phyloP scores from a whole-genome alignment of 2,888 invertebrate species.

The Homarus gammarus region DNA sequence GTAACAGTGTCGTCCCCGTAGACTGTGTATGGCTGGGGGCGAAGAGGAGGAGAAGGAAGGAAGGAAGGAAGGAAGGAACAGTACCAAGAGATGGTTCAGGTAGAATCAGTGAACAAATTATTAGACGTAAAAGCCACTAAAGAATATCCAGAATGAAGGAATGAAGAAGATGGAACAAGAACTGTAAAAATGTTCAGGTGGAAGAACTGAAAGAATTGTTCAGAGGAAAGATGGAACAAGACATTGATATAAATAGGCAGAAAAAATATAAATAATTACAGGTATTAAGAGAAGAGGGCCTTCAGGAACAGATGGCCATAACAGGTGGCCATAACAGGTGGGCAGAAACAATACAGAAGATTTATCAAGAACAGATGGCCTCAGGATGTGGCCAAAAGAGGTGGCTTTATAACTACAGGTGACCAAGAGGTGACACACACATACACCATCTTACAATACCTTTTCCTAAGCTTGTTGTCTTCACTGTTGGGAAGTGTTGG shows the following conservation, averaged over 20 bases:
- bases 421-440: background rate
- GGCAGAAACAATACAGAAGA: too few relatives aligned
- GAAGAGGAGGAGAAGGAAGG: background rate
- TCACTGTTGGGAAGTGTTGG: slow-evolving; percentile 30
- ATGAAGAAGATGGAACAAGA: too few relatives aligned
- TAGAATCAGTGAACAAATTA: background rate
- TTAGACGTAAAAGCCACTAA: too few relatives aligned
- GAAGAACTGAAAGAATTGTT: background rate
- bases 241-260: too few relatives aligned
- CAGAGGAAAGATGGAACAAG: too few relatives aligned
- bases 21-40: background rate
- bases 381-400: background rate
- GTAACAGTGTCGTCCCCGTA: background rate
- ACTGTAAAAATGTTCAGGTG: too few relatives aligned
- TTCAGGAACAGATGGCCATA: background rate
- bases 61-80: background rate
- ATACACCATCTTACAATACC: slow-evolving; percentile 45
- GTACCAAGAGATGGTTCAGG: background rate
- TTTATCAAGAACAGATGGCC: background rate
- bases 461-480: slow-evolving; percentile 47
- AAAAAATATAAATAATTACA: too few relatives aligned
- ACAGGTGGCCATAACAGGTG: background rate
- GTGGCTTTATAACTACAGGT: background rate
- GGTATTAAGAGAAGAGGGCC: background rate
- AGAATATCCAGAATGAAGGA: too few relatives aligned